phyloP scores from a whole-genome alignment of 2,888 invertebrate species.

The Apantesis nais region DNA sequence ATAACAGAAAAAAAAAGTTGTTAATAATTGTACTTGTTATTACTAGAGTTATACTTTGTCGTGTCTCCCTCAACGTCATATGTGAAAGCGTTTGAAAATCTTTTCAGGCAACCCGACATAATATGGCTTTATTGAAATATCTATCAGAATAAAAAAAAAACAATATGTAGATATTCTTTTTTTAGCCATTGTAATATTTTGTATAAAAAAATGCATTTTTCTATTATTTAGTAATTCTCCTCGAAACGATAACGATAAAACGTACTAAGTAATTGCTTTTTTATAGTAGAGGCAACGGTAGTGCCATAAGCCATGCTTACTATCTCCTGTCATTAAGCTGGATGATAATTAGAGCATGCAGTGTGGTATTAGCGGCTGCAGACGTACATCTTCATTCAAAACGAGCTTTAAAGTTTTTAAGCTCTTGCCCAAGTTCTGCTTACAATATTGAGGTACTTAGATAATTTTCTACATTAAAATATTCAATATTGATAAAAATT shows the following conservation, averaged over 20 bases:
- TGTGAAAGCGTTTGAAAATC: neutral
- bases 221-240: no score
- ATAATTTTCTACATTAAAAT: neutral
- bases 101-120: neutral
- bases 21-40: no score
- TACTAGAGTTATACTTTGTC: neutral
- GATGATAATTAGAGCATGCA: constrained; percentile 86
- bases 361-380: constrained; percentile 87
- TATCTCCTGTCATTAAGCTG: constrained; percentile 88
- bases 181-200: neutral
- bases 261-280: constrained; percentile 54
- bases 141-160: no score
- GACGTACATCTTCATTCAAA: constrained; percentile 84
- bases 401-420: constrained; percentile 70
- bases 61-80: neutral
- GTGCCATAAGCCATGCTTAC: constrained; percentile 81
- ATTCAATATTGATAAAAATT: neutral
- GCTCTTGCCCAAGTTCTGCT: constrained; percentile 79
- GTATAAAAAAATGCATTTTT: no score
- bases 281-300: constrained; percentile 61
- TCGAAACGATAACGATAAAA: no score
- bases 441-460: constrained; percentile 86
- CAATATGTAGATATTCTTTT: neutral
- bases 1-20: no score
- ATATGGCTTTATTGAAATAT: neutral